These are phyloP conservation scores for Carassius carassius DNA, from an alignment of 2,113 vertebrate species.

Conservation along the genomic window DNA sequence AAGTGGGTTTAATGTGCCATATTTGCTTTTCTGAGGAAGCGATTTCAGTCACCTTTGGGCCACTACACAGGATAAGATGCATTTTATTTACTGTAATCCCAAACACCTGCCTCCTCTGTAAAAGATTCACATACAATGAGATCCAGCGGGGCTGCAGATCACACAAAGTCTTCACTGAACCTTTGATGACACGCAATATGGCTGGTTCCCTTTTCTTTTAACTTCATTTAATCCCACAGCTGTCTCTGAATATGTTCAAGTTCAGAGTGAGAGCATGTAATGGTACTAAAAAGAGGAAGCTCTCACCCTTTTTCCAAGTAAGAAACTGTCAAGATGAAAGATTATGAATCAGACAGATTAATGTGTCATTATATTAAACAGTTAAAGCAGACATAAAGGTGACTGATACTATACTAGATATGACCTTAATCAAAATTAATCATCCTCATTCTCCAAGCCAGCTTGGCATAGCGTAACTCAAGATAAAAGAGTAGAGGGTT, in stretches of 20 bases:
- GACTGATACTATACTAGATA: neutral
- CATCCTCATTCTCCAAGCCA: neutral
- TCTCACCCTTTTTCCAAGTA: neutral
- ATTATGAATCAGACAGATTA: neutral
- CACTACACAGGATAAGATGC: neutral
- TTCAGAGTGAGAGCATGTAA: neutral
- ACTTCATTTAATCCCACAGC: neutral
- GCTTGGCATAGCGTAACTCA: neutral
- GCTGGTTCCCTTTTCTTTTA: neutral
- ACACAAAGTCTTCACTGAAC: neutral
- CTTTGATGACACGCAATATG: neutral
- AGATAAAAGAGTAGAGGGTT: slow-evolving; percentile 8
- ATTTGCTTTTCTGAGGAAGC: neutral
- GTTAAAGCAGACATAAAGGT: neutral
- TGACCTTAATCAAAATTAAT: slow-evolving; percentile 9
- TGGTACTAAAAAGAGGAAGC: neutral
- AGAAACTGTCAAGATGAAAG: neutral
- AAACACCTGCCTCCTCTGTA: slow-evolving; percentile 14
- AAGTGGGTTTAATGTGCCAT: neutral
- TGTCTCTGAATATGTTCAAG: neutral
- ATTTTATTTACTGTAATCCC: slow-evolving; percentile 8
- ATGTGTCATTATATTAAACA: neutral
- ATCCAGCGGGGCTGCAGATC: neutral
- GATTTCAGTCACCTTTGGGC: neutral
- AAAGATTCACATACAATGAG: neutral